Evolutionary conservation across 30 jellyfish, hydroid and myxozoan genomes (phyloP).

Genomic region (Turritopsis rubra): DNA sequence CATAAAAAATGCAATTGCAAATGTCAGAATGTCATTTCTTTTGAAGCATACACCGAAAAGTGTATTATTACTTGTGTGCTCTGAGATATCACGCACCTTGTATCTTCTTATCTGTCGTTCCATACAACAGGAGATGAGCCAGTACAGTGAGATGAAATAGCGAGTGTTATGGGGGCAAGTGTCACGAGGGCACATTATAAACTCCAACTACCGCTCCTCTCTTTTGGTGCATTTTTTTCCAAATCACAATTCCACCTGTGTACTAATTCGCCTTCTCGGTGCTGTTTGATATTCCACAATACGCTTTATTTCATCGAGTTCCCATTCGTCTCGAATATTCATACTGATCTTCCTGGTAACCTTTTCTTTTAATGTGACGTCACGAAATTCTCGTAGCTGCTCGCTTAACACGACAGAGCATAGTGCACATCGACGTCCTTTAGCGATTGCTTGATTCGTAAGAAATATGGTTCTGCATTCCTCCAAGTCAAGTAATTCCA

Average conservation of each 20-base stretch:
- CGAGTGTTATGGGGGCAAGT: too few relatives aligned
- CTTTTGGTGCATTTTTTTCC: background rate
- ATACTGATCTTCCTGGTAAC: background rate
- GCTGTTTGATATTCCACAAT: conserved; percentile 3
- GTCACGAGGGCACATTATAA: background rate
- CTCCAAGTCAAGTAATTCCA: background rate
- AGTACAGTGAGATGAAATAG: too few relatives aligned
- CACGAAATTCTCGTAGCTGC: background rate
- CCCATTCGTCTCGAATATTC: background rate
- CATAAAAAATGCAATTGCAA: too few relatives aligned
- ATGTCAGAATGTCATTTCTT: too few relatives aligned
- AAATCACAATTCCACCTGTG: background rate
- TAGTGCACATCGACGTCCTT: conserved; percentile 10
- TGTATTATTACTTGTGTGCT: too few relatives aligned
- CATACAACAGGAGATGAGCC: too few relatives aligned
- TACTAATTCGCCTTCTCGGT: background rate
- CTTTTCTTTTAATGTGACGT: background rate
- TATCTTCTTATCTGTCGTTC: too few relatives aligned
- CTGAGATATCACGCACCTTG: too few relatives aligned
- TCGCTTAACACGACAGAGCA: background rate
- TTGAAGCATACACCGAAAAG: too few relatives aligned
- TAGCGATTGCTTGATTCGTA: background rate
- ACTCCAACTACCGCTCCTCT: background rate
- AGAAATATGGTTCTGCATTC: conserved; percentile 5
- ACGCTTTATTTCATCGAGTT: background rate